Evolutionary conservation across 1,140 invertebrate species (phyloP).

Genomic region (Zaprionus africanus): DNA sequence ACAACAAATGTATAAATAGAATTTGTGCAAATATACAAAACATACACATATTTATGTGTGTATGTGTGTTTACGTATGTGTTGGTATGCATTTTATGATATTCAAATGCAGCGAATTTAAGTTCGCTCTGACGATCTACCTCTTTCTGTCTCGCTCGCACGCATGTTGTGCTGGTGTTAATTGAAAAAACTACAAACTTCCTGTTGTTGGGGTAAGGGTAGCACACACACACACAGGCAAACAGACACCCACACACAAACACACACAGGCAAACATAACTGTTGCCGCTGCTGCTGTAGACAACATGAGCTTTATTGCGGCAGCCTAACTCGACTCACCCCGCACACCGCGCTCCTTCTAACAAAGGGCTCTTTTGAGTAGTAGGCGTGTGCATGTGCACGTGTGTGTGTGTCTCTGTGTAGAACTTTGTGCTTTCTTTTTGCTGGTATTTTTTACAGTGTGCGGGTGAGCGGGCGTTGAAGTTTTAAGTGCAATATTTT

Average conservation of each 20-base stretch:
- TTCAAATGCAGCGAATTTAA: slow-evolving; percentile 40
- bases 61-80: not conserved
- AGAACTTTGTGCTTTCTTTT: slow-evolving; percentile 68
- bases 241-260: not conserved
- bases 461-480: slow-evolving; percentile 73
- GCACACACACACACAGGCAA: not conserved
- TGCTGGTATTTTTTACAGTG: slow-evolving; percentile 10
- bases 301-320: slow-evolving; percentile 80
- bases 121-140: slow-evolving; percentile 7
- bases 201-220: slow-evolving; percentile 48
- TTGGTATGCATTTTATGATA: slow-evolving; percentile 9
- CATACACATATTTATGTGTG: not conserved
- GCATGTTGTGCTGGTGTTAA: slow-evolving; percentile 44
- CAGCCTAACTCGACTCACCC: slow-evolving; percentile 47
- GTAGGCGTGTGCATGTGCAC: slow-evolving; percentile 8
- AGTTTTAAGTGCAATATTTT: slow-evolving; percentile 81
- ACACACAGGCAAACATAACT: slow-evolving; percentile 48
- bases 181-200: slow-evolving; percentile 78
- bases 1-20: slow-evolving; percentile 58
- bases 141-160: slow-evolving; percentile 12
- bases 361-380: slow-evolving; percentile 22
- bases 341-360: slow-evolving; percentile 5
- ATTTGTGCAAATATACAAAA: slow-evolving; percentile 46
- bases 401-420: slow-evolving; percentile 9
- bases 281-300: slow-evolving; percentile 73